Evolutionary conservation across 2,113 vertebrate genomes (phyloP).

Genomic region (Pelecanus crispus): DNA sequence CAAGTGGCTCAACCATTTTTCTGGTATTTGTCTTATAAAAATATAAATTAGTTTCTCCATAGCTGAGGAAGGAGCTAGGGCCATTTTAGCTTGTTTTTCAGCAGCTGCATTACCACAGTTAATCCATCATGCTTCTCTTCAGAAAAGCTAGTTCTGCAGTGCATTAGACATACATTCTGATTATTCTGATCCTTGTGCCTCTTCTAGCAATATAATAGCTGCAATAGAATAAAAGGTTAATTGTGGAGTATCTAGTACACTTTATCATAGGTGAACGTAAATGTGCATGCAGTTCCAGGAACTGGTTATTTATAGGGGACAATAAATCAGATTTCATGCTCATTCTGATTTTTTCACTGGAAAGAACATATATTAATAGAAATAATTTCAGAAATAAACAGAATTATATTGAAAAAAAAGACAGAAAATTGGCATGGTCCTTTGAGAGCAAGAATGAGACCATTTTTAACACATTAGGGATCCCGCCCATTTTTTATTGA

Average conservation of each 20-base stretch:
- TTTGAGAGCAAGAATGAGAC: neutral
- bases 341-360: neutral
- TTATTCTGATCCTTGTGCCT: neutral
- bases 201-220: neutral
- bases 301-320: neutral
- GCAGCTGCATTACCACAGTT: neutral
- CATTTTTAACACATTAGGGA: neutral
- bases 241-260: neutral
- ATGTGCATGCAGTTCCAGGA: neutral
- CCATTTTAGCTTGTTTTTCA: neutral
- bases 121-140: neutral
- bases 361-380: neutral
- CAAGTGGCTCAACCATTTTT: neutral
- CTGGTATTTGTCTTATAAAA: neutral
- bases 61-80: neutral
- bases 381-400: neutral
- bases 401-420: neutral
- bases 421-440: neutral
- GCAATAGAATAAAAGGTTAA: neutral
- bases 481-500: neutral
- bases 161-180: neutral
- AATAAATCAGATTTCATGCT: neutral
- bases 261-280: neutral
- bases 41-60: neutral
- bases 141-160: neutral